These are phyloP conservation scores for Pangasius larnaudii DNA, from an alignment of 2,797 vertebrate species.

Conservation along the genomic window DNA sequence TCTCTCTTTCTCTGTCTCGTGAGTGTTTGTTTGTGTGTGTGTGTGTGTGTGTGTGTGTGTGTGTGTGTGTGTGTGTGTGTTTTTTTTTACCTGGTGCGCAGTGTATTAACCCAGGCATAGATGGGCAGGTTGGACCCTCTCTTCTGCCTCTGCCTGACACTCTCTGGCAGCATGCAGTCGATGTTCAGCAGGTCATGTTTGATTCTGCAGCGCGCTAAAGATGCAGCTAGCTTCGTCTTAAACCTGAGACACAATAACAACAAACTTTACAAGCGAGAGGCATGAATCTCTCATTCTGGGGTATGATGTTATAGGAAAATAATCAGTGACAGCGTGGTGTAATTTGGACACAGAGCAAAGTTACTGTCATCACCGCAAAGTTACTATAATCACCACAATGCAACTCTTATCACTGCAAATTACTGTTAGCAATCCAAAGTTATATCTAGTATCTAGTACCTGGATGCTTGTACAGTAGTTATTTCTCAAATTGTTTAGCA, in stretches of 20 bases:
- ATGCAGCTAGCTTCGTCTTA: constrained; percentile 86
- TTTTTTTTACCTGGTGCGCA: constrained; percentile 68
- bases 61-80: not conserved
- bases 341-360: not conserved
- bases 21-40: not conserved
- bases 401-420: not conserved
- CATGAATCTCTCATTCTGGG: not conserved
- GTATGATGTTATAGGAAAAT: not conserved
- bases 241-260: constrained; percentile 67
- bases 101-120: constrained; percentile 86
- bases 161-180: constrained; percentile 82
- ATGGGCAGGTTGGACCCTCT: constrained; percentile 80
- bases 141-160: constrained; percentile 77
- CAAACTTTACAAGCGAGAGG: not conserved
- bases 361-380: not conserved
- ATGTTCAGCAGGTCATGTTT: constrained; percentile 81
- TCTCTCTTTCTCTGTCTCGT: not conserved
- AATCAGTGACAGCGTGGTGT: not conserved
- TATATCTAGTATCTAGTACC: not conserved
- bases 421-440: not conserved
- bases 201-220: constrained; percentile 86
- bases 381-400: not conserved
- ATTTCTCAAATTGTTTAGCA: not conserved
- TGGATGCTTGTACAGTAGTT: not conserved
- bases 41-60: constrained; percentile 9